Evolutionary conservation across 2,888 invertebrate genomes (phyloP).

Genomic region (Pecten maximus): DNA sequence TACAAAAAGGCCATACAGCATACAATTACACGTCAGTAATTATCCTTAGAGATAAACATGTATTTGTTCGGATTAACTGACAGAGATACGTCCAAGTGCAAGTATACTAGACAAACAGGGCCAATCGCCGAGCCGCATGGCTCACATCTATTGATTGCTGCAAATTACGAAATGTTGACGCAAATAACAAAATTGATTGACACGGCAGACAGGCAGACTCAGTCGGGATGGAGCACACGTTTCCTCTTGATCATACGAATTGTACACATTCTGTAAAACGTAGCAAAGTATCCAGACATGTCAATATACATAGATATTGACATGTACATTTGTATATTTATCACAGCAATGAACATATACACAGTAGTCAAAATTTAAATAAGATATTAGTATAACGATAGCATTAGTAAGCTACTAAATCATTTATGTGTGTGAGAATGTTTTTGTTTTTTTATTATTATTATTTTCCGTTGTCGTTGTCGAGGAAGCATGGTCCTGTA

Average conservation of each 20-base stretch:
- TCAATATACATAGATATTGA: no score
- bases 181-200: background rate
- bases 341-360: no score
- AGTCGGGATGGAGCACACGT: background rate
- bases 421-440: no score
- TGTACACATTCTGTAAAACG: background rate
- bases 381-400: no score
- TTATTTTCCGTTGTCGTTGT: no score
- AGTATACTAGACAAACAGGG: background rate
- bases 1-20: background rate
- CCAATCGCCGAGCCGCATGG: background rate
- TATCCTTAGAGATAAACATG: background rate
- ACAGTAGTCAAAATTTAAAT: no score
- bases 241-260: background rate
- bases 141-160: background rate
- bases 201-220: background rate
- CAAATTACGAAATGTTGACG: slow-evolving; percentile 12
- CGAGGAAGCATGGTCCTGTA: no score
- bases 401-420: no score
- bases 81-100: background rate
- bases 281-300: no score
- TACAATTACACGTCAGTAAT: background rate
- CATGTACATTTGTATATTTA: no score
- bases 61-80: background rate
- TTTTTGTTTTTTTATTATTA: no score